Percentiles rank a stretch among this genome's conserved stretches.
Evolutionary conservation across 2,888 invertebrate genomes (phyloP).

Genomic region (Prosapia bicincta): DNA sequence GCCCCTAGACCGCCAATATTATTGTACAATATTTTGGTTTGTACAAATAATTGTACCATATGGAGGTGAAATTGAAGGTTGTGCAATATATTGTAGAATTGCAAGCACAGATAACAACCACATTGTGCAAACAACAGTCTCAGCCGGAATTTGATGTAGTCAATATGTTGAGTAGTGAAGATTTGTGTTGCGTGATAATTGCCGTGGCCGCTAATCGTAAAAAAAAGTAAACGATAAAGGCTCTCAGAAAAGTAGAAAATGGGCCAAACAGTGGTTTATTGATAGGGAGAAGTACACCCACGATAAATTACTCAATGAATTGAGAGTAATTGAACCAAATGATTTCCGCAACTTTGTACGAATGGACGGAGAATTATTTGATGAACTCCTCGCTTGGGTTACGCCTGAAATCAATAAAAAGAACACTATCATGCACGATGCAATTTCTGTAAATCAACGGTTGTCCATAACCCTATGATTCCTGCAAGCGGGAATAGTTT

Average conservation of each 20-base stretch:
- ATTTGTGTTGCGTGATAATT: neutral
- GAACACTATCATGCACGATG: conserved; percentile 4
- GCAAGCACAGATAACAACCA: neutral
- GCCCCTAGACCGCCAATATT: neutral
- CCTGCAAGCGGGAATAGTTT: neutral
- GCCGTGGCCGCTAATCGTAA: neutral
- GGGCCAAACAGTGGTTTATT: neutral
- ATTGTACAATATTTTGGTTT: neutral
- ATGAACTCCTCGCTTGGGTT: conserved; percentile 8
- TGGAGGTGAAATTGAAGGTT: too few relatives aligned
- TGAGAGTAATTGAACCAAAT: conserved; percentile 3
- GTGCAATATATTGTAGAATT: neutral
- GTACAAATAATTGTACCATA: too few relatives aligned
- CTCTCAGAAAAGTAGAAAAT: neutral
- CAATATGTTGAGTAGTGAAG: neutral
- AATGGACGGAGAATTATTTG: conserved; percentile 11
- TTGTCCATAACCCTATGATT: conserved; percentile 7
- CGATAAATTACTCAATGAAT: conserved; percentile 11
- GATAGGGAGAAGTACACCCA: neutral
- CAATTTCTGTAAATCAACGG: conserved; percentile 10
- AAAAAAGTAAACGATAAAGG: neutral
- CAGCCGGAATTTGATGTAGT: neutral
- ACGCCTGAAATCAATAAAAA: conserved; percentile 4
- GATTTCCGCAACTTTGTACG: neutral
- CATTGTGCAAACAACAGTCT: neutral